phyloP scores from a whole-genome alignment of 2,797 vertebrate species.

The Clangula hyemalis region DNA sequence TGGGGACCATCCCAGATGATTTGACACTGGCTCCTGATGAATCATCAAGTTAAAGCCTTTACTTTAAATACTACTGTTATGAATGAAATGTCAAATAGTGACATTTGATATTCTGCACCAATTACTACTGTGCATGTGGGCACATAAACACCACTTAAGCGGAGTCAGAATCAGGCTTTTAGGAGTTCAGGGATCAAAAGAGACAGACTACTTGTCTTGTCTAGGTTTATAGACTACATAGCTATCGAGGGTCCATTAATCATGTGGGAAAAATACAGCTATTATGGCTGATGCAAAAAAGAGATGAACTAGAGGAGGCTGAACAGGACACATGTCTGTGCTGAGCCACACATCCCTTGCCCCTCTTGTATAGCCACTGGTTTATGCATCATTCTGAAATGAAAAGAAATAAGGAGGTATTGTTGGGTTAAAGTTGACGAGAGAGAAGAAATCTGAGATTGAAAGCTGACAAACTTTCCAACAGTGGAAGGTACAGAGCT shows the following conservation, averaged over 20 bases:
- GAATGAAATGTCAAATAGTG: conserved; percentile 49
- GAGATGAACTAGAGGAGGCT: not conserved
- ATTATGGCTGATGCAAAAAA: not conserved
- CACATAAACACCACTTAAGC: conserved; percentile 32
- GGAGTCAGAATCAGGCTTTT: conserved; percentile 31
- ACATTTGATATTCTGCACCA: conserved; percentile 56
- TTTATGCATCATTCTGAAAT: not conserved
- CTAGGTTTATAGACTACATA: conserved; percentile 36
- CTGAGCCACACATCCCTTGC: not conserved
- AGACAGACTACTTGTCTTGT: conserved; percentile 33
- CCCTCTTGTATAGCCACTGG: not conserved
- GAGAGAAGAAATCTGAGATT: not conserved
- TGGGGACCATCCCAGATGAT: not conserved
- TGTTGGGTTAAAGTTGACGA: not conserved
- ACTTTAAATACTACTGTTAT: conserved; percentile 30
- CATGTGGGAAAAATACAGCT: not conserved
- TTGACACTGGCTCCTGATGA: not conserved
- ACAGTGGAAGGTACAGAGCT: not conserved
- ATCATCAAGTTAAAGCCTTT: conserved; percentile 22
- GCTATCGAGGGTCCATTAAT: conserved; percentile 18
- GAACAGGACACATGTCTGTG: not conserved
- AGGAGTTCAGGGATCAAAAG: conserved; percentile 41
- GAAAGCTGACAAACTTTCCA: not conserved
- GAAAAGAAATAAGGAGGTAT: not conserved
- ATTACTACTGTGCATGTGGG: not conserved